Evolutionary conservation across 2,888 invertebrate genomes (phyloP).

Genomic region (Entomobrya multifasciata): DNA sequence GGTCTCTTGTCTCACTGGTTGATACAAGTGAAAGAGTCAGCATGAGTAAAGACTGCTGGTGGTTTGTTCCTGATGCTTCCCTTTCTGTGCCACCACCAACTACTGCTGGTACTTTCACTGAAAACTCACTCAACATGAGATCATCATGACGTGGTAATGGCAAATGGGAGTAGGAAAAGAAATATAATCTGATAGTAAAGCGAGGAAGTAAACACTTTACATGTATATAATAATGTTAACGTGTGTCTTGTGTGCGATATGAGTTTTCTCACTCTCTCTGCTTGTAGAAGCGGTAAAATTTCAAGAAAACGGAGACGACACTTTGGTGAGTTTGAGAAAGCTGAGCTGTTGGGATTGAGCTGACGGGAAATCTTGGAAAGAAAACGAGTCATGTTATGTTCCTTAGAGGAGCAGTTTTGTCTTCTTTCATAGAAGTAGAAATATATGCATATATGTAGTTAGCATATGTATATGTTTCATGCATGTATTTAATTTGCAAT

Average conservation of each 20-base stretch:
- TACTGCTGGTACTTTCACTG: background rate
- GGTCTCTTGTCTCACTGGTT: background rate
- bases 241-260: background rate
- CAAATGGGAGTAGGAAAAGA: constrained; percentile 15
- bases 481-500: constrained; percentile 61
- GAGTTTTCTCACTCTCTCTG: no score
- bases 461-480: background rate
- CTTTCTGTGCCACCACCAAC: background rate
- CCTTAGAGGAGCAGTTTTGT: no score
- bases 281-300: constrained; percentile 16
- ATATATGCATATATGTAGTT: background rate
- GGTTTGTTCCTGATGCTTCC: constrained; percentile 45
- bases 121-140: constrained; percentile 52
- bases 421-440: background rate
- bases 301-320: constrained; percentile 44
- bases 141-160: constrained; percentile 49
- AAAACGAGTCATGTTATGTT: no score
- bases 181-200: background rate
- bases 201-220: background rate
- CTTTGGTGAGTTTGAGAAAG: constrained; percentile 20
- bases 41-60: background rate
- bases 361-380: constrained; percentile 1
- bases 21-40: constrained; percentile 21
- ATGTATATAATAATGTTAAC: background rate
- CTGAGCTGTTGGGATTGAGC: background rate